phyloP scores from a whole-genome alignment of 2,113 vertebrate genomes.

The Thamnophis sirtalis region DNA sequence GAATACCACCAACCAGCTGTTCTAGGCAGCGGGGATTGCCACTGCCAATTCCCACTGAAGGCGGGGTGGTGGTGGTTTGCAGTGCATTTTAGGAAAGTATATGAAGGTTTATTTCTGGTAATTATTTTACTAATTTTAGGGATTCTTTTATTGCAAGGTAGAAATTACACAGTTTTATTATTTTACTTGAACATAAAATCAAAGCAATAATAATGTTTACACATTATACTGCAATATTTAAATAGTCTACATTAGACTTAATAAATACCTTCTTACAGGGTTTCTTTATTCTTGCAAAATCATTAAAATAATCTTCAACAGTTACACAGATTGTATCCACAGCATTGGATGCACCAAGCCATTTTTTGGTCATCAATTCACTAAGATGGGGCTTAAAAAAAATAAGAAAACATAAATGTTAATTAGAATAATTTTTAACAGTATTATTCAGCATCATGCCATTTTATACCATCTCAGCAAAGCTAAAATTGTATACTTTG shows the following conservation, averaged over 20 bases:
- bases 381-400: conserved; percentile 84
- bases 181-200: background rate
- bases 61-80: background rate
- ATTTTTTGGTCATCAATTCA: conserved; percentile 92
- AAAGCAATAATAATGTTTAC: background rate
- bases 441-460: background rate
- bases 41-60: background rate
- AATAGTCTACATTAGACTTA: background rate
- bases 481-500: background rate
- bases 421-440: conserved; percentile 4
- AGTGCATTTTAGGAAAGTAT: background rate
- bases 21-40: no score
- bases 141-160: background rate
- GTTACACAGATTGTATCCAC: conserved; percentile 97
- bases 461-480: background rate
- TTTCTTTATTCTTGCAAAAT: conserved; percentile 95
- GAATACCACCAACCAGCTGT: no score
- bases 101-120: background rate
- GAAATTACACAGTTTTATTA: background rate
- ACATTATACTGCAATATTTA: background rate
- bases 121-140: background rate
- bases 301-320: conserved; percentile 96
- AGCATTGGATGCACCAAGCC: conserved; percentile 87
- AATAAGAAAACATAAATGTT: conserved; percentile 22
- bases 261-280: conserved; percentile 87